A percentile compares a stretch with the other conserved stretches of the same genome.
Conservation (phyloP, 2,888 invertebrate species). For the Hirudinaria manillensis region DNA sequence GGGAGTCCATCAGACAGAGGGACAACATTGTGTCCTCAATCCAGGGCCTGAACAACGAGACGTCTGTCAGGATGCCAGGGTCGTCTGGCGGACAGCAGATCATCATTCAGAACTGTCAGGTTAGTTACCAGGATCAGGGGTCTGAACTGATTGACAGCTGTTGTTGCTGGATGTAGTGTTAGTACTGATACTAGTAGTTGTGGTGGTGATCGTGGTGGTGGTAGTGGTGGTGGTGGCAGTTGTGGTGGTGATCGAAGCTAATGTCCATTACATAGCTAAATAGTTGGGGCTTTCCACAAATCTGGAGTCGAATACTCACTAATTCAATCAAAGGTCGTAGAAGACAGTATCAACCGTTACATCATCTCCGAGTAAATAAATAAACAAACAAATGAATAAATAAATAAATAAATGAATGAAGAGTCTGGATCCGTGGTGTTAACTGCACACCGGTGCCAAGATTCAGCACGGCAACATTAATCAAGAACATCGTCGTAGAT, state of each 20-base stretch:
- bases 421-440: too few relatives aligned
- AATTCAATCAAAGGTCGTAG: too few relatives aligned
- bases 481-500: too few relatives aligned
- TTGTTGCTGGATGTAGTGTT: not conserved
- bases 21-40: slow-evolving; percentile 53
- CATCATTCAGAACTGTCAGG: slow-evolving; percentile 59
- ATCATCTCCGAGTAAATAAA: too few relatives aligned
- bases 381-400: too few relatives aligned
- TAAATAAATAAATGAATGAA: too few relatives aligned
- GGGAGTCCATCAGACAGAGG: slow-evolving; percentile 42
- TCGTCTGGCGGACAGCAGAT: slow-evolving; percentile 60
- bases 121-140: slow-evolving; percentile 35
- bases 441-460: too few relatives aligned
- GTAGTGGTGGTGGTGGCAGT: not conserved
- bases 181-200: not conserved
- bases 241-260: not conserved
- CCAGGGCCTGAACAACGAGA: slow-evolving; percentile 55
- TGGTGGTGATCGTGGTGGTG: not conserved
- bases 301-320: too few relatives aligned
- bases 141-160: slow-evolving; percentile 1
- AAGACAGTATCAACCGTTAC: too few relatives aligned
- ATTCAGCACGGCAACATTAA: too few relatives aligned
- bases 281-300: too few relatives aligned
- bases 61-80: slow-evolving; percentile 56
- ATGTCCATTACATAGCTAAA: too few relatives aligned